Conservation (phyloP, 2,797 vertebrate genomes). For the Valencia hispanica region DNA sequence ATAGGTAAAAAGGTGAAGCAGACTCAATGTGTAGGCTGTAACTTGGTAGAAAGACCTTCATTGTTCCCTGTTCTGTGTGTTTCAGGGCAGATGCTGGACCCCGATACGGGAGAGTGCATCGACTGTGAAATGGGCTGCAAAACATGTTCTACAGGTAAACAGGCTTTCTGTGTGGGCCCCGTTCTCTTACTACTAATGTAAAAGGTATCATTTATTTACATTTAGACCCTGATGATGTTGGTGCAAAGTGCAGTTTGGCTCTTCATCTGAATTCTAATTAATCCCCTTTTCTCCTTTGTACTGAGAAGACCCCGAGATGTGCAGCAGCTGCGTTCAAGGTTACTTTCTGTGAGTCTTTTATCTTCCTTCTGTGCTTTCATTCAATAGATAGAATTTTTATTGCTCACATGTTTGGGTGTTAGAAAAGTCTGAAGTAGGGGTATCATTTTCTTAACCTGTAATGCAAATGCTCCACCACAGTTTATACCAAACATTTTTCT, state of each 20-base stretch:
- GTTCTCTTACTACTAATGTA: constrained; percentile 1
- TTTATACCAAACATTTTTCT: neutral
- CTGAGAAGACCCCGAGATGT: constrained; percentile 79
- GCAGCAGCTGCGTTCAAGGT: constrained; percentile 79
- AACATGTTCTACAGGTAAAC: constrained; percentile 80
- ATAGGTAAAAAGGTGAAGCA: constrained; percentile 70
- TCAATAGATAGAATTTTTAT: constrained; percentile 9
- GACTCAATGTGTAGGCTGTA: neutral
- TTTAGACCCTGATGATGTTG: constrained; percentile 8
- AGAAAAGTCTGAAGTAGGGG: neutral
- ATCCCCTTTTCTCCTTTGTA: constrained; percentile 52
- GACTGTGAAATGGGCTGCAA: constrained; percentile 83
- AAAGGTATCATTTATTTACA: neutral
- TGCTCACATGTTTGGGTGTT: neutral
- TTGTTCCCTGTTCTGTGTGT: constrained; percentile 25
- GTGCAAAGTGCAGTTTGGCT: constrained; percentile 14
- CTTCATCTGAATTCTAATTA: constrained; percentile 42
- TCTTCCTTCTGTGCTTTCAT: constrained; percentile 9
- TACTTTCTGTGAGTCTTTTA: constrained; percentile 81
- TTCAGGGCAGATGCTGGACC: constrained; percentile 84
- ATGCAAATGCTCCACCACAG: neutral
- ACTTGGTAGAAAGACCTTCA: constrained; percentile 1
- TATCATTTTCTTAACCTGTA: neutral
- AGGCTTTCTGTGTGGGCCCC: constrained; percentile 5
- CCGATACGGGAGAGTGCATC: constrained; percentile 83